Evolutionary conservation across 1,140 invertebrate genomes (phyloP), one percentile per base, ranked within the genome.

Genomic region (roundworm (Caenorhabditis elegans)): DNA sequence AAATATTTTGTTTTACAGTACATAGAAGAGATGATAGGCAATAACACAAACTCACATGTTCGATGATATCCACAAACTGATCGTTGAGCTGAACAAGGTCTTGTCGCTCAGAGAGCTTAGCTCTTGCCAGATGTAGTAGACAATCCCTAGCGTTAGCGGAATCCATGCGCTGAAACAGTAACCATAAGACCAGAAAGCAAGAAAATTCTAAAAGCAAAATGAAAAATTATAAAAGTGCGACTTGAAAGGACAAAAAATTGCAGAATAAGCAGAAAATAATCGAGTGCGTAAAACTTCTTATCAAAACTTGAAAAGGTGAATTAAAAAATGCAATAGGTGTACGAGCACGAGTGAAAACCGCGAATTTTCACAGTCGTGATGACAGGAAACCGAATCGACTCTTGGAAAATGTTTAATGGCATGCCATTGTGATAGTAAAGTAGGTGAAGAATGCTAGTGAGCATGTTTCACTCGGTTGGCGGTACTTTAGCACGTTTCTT

Each of bases 401-500:
- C 60, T 70, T 34, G 19, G 34, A 70, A 39, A n/a, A n/a, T n/a
- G 36, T 70, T 39, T 70, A 1, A 70, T 70, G 60, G 31, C 31
- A 39, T 70, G 60, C 60, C 60, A 70, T 70, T 70, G 17, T 70
- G 60, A 70, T 70, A 36, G 34, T 70, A 70, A 70, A 70, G 22
- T n/a, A 39, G 31, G 31, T 22, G 60, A 39, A 70, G 60, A 70
- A 70, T 70, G 60, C 43, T 70, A 39, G 60, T 39, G 60, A 39
- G 60, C 43, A 39, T 39, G 60, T 36, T 39, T 70, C 53, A 60
- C 53, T 60, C 13, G 55, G 13, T 34, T 36, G 60, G 31, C 60
- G 60, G 60, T 70, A 70, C 60, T 70, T 70, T 39, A 70, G 60
- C 60, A 70, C 34, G 17, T 70, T 70, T 36, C 60, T 70, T 70